A percentile compares a stretch with the other conserved stretches of the same genome.
Conservation (phyloP, 2,888 invertebrate species). For the Ormia ochracea region DNA sequence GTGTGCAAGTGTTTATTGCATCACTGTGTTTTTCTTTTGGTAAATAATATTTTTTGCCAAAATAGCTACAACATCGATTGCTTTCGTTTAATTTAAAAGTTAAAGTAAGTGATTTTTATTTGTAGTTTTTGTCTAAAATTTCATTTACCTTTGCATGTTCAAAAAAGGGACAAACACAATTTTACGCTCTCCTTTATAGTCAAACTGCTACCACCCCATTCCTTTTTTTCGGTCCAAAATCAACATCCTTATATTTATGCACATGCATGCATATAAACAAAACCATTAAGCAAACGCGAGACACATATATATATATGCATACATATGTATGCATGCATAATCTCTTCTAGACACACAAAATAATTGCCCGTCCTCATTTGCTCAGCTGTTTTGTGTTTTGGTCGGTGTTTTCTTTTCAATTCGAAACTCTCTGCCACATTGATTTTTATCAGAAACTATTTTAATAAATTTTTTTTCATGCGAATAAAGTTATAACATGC, state of each 20-base stretch:
- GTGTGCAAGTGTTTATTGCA: neutral
- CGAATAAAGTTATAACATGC: no score
- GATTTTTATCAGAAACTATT: slow-evolving; percentile 43
- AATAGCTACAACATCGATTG: neutral
- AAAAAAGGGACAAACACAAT: neutral
- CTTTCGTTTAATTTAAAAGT: slow-evolving; percentile 1
- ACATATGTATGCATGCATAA: neutral
- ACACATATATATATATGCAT: neutral
- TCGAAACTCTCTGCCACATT: slow-evolving; percentile 28
- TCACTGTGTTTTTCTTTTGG: neutral
- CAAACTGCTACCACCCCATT: slow-evolving; percentile 22
- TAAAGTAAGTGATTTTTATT: slow-evolving; percentile 28
- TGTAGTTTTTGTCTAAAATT: slow-evolving; percentile 13
- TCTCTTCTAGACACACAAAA: no score
- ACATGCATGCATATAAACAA: neutral
- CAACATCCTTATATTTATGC: neutral
- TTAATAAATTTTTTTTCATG: neutral
- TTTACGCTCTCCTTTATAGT: neutral
- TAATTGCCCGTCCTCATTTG: neutral
- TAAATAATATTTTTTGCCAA: neutral
- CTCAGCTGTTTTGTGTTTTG: slow-evolving; percentile 60
- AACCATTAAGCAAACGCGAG: no score
- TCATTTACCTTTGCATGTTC: neutral
- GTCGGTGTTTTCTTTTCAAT: slow-evolving; percentile 42
- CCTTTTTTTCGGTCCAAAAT: neutral